Conservation (phyloP, 2,888 invertebrate genomes). For the Epistrophe grossulariae region DNA sequence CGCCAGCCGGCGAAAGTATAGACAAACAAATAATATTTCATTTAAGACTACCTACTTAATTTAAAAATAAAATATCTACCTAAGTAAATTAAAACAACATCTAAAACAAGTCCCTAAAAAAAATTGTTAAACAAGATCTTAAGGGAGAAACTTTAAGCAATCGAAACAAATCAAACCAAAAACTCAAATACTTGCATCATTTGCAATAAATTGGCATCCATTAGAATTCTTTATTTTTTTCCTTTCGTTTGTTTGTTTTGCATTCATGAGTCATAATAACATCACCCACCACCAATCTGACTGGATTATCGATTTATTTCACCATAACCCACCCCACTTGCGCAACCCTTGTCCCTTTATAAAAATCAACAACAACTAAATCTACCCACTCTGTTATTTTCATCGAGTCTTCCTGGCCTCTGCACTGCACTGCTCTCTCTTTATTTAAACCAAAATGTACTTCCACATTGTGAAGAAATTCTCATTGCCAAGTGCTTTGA, state of each 20-base stretch:
- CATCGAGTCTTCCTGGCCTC: neutral
- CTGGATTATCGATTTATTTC: conserved; percentile 64
- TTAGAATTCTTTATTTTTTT: neutral
- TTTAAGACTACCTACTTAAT: too few relatives aligned
- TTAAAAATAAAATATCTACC: neutral
- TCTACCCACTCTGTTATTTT: conserved; percentile 5
- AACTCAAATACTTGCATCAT: conserved; percentile 17
- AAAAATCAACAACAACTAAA: neutral
- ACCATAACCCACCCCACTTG: conserved; percentile 70
- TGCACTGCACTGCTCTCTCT: neutral
- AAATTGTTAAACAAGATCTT: neutral
- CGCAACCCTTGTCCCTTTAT: conserved; percentile 41
- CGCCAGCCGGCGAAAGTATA: neutral
- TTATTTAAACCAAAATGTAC: neutral
- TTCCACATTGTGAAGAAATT: neutral
- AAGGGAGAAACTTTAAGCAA: neutral
- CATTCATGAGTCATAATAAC: conserved; percentile 53
- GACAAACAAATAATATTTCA: neutral
- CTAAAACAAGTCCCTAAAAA: neutral
- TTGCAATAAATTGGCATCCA: conserved; percentile 5
- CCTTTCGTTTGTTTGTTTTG: neutral
- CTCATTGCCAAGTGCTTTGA: conserved; percentile 5
- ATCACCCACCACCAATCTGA: neutral
- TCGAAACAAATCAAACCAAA: neutral
- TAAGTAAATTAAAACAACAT: neutral